A percentile compares a stretch with the other conserved stretches of the same genome.
These are phyloP conservation scores for Tipula unca DNA, from an alignment of 2,888 invertebrate species.

Conservation along the genomic window DNA sequence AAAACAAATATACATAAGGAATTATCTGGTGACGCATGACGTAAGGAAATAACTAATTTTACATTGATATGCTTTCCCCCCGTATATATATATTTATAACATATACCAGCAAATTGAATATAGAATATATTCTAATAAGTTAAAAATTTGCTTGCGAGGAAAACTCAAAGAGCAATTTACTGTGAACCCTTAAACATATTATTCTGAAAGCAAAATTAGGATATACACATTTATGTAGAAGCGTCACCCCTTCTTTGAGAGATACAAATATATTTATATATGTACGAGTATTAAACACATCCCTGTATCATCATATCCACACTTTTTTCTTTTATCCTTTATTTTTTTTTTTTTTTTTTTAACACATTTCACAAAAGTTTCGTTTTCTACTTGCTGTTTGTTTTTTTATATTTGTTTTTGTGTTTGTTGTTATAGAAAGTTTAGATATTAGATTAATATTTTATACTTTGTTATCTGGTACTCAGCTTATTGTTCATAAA, in stretches of 20 bases:
- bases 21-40: no score
- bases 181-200: background rate
- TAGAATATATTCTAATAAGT: background rate
- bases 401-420: background rate
- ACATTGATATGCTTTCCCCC: background rate
- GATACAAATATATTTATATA: no score
- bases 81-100: background rate
- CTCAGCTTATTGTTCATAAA: slow-evolving; percentile 14
- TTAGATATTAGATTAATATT: slow-evolving; percentile 14
- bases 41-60: background rate
- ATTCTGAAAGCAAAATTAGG: background rate
- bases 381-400: background rate
- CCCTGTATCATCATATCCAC: background rate
- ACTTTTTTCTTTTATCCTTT: background rate
- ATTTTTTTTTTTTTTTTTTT: background rate
- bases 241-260: background rate
- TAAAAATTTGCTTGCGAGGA: background rate
- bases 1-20: no score
- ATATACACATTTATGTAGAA: background rate
- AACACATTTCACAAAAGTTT: background rate
- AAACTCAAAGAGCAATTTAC: background rate
- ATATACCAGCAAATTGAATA: background rate
- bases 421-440: background rate
- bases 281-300: background rate
- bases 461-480: slow-evolving; percentile 14